Conservation (phyloP, 2,113 vertebrate genomes). For the Thomomys bottae region DNA sequence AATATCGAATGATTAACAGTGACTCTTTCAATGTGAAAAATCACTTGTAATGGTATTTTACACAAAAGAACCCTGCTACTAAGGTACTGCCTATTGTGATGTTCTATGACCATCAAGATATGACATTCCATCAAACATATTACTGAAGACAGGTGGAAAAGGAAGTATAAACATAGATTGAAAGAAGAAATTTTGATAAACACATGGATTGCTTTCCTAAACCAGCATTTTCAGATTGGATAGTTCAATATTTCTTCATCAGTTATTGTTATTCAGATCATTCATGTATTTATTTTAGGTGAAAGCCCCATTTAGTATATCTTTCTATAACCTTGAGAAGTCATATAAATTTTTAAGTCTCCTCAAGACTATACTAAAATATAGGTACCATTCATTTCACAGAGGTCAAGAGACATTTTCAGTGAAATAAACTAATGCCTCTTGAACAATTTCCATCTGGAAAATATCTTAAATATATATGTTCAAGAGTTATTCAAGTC, state of each 20-base stretch:
- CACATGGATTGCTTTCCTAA: not conserved
- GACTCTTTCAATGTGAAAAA: not conserved
- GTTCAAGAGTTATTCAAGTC: not conserved
- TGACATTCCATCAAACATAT: not conserved
- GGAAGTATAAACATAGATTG: not conserved
- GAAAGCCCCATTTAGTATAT: not conserved
- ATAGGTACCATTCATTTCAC: not conserved
- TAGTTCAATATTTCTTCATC: not conserved
- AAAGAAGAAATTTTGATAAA: not conserved
- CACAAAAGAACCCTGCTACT: not conserved
- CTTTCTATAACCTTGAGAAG: conserved; percentile 1
- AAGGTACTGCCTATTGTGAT: not conserved
- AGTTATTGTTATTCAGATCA: not conserved
- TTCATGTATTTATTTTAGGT: not conserved
- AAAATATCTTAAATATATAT: not conserved
- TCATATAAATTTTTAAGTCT: not conserved
- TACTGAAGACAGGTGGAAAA: not conserved
- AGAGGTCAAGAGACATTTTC: not conserved
- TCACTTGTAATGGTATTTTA: not conserved
- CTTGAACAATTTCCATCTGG: not conserved
- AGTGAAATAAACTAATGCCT: not conserved
- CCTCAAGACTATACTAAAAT: not conserved
- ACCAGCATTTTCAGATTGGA: not conserved
- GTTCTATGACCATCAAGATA: not conserved
- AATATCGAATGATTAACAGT: not conserved